A percentile compares a stretch with the other conserved stretches of the same genome.
Evolutionary conservation across 64 coral and sea anemone genomes (phyloP).

Genomic region (Montipora efflorescens): DNA sequence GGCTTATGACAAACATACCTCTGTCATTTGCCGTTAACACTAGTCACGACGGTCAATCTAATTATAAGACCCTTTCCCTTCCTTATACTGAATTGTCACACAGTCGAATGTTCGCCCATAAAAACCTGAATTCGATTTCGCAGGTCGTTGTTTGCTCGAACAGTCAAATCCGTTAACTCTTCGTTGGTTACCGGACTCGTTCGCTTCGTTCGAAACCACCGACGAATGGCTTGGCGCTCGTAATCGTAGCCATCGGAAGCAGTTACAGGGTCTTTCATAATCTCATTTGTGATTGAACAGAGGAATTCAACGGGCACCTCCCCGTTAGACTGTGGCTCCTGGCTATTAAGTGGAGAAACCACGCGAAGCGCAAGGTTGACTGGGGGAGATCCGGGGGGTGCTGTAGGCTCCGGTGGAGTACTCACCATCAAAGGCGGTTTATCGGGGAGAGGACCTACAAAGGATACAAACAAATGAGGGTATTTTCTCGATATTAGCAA

Average conservation of each 20-base stretch:
- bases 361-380: neutral
- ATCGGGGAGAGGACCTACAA: constrained; percentile 81
- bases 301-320: constrained; percentile 90
- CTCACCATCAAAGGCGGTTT: constrained; percentile 63
- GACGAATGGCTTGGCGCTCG: constrained; percentile 76
- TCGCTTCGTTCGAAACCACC: constrained; percentile 75
- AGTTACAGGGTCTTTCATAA: constrained; percentile 78
- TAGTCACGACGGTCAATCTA: too few relatives aligned
- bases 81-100: neutral
- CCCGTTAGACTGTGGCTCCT: constrained; percentile 26
- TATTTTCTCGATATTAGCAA: too few relatives aligned
- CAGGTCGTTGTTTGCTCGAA: constrained; percentile 61
- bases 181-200: constrained; percentile 90
- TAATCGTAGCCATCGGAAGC: constrained; percentile 86
- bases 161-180: constrained; percentile 62
- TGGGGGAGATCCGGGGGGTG: constrained; percentile 35
- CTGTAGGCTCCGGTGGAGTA: constrained; percentile 20
- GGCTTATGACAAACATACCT: too few relatives aligned
- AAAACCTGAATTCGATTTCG: constrained; percentile 50
- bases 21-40: too few relatives aligned
- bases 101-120: constrained; percentile 12
- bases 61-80: neutral
- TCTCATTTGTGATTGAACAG: constrained; percentile 84
- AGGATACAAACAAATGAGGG: neutral
- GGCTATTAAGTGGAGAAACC: neutral